phyloP scores from a whole-genome alignment of 2,888 invertebrate species.

The Aricia artaxerxes region DNA sequence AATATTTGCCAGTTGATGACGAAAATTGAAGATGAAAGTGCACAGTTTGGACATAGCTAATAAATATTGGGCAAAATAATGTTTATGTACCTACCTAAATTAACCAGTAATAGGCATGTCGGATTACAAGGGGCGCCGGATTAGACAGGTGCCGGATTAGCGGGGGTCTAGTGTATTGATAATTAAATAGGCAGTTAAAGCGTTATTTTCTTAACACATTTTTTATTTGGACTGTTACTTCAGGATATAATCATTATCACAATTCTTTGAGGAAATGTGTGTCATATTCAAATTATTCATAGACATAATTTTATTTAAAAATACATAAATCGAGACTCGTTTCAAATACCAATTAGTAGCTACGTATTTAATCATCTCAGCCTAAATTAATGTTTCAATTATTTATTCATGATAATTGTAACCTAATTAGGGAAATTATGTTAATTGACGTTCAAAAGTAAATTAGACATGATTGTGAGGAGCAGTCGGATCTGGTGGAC shows the following conservation, averaged over 20 bases:
- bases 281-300: not conserved
- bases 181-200: no score
- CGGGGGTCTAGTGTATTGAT: no score
- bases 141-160: no score
- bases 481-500: not conserved
- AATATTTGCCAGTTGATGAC: no score
- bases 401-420: slow-evolving; percentile 15
- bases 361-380: not conserved
- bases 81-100: no score
- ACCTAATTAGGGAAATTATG: slow-evolving; percentile 20
- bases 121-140: no score
- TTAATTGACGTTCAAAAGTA: slow-evolving; percentile 25
- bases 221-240: not conserved
- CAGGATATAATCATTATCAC: no score
- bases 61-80: no score
- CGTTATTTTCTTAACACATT: no score
- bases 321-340: not conserved
- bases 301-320: not conserved
- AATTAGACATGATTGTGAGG: slow-evolving; percentile 33
- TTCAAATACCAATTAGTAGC: not conserved
- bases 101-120: no score
- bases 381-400: slow-evolving; percentile 9
- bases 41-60: no score
- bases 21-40: no score
- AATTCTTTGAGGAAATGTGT: not conserved